phyloP scores from a whole-genome alignment of 1,140 invertebrate species.

The Temnothorax nylanderi region DNA sequence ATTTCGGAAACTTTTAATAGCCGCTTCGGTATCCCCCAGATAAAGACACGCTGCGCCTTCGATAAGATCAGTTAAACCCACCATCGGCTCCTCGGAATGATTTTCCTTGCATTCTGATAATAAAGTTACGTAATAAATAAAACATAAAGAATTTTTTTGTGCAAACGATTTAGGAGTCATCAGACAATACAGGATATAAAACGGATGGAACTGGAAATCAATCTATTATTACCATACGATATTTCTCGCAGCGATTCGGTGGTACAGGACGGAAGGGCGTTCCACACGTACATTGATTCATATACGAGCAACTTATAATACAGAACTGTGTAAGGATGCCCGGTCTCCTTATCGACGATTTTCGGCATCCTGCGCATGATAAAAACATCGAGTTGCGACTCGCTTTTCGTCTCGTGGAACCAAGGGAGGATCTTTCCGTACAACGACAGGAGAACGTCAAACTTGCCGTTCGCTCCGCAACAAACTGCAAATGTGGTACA shows the following conservation, averaged over 20 bases:
- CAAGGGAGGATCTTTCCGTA: constrained; percentile 84
- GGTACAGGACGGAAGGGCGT: constrained; percentile 89
- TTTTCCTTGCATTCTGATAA: constrained; percentile 81
- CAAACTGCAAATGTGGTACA: constrained; percentile 82
- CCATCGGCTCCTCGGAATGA: constrained; percentile 85
- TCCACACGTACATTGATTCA: constrained; percentile 91
- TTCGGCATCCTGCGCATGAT: constrained; percentile 77
- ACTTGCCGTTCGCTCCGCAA: constrained; percentile 85
- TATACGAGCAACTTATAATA: constrained; percentile 88
- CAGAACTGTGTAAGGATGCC: constrained; percentile 75
- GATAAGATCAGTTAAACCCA: constrained; percentile 86
- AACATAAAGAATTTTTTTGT: neutral
- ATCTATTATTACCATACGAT: constrained; percentile 81
- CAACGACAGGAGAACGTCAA: constrained; percentile 80
- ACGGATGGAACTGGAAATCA: neutral
- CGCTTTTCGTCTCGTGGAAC: constrained; percentile 74
- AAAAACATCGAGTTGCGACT: constrained; percentile 80
- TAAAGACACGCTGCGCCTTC: constrained; percentile 85
- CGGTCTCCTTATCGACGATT: constrained; percentile 75
- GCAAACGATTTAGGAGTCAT: neutral
- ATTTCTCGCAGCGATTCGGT: constrained; percentile 84
- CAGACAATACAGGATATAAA: neutral
- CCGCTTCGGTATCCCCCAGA: constrained; percentile 83
- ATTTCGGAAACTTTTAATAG: constrained; percentile 85
- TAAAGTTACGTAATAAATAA: neutral